These are phyloP conservation scores for Gallinago jamesoni DNA, from an alignment of 2,113 vertebrate species.

Conservation along the genomic window DNA sequence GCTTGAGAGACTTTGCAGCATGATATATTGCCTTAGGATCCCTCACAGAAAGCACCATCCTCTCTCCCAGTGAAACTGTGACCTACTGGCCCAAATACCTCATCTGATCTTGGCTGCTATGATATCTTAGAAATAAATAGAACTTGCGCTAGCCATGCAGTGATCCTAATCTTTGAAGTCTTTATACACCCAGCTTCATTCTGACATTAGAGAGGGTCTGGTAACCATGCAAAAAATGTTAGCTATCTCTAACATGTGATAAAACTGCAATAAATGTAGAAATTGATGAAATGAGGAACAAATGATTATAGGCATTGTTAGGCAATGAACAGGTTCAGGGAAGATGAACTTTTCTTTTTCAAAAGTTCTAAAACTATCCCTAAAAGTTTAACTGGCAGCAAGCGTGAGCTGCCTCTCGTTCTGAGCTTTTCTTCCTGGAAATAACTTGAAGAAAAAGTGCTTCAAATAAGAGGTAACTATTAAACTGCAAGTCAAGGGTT, in stretches of 20 bases:
- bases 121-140: constrained; percentile 43
- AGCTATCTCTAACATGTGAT: constrained; percentile 4
- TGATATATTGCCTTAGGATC: neutral
- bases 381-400: neutral
- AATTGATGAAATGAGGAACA: constrained; percentile 44
- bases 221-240: constrained; percentile 52
- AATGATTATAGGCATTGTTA: constrained; percentile 26
- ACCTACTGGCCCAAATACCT: constrained; percentile 42
- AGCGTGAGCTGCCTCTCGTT: neutral
- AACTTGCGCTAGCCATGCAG: constrained; percentile 8
- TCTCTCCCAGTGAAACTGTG: neutral
- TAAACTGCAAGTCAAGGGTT: constrained; percentile 32
- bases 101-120: constrained; percentile 30
- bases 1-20: neutral
- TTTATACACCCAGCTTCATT: neutral
- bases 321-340: constrained; percentile 24
- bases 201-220: constrained; percentile 54
- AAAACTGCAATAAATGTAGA: constrained; percentile 52
- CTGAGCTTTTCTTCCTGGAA: neutral
- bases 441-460: neutral
- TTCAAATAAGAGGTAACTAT: neutral
- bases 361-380: neutral
- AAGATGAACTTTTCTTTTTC: constrained; percentile 33
- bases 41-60: neutral
- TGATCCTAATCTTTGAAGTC: constrained; percentile 56